A percentile compares a stretch with the other conserved stretches of the same genome.
These are phyloP conservation scores for Acronicta psi DNA, from an alignment of 2,888 invertebrate species.

Conservation along the genomic window DNA sequence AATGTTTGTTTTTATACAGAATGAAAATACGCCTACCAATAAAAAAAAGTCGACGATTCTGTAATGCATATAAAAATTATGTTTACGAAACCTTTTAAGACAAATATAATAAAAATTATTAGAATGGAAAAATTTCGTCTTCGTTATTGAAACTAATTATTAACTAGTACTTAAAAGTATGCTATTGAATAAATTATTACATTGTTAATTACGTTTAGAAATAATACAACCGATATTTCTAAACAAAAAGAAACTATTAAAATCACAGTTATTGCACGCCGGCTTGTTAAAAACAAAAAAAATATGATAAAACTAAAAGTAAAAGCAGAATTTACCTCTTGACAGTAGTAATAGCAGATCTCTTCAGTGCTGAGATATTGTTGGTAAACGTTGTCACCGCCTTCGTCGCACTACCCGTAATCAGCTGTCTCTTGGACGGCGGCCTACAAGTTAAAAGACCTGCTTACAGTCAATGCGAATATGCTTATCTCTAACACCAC, in stretches of 20 bases:
- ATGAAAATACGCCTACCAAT: constrained; percentile 27
- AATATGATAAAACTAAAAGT: neutral
- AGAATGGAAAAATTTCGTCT: constrained; percentile 10
- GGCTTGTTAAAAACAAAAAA: neutral
- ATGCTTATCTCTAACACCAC: constrained; percentile 25
- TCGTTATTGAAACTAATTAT: constrained; percentile 12
- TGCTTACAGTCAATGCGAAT: constrained; percentile 62
- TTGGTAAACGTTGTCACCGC: constrained; percentile 70
- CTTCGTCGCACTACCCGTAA: constrained; percentile 81
- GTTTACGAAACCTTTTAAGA: constrained; percentile 12
- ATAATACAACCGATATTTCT: no score
- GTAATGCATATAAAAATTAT: neutral
- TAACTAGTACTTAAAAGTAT: no score
- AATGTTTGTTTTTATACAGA: constrained; percentile 12
- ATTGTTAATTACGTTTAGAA: no score
- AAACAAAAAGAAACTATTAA: no score
- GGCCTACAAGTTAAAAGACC: constrained; percentile 68
- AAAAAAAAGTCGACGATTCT: constrained; percentile 1
- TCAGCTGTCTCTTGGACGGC: constrained; percentile 78
- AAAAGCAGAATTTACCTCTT: constrained; percentile 72
- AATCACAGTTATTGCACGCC: no score
- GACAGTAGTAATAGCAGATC: constrained; percentile 81
- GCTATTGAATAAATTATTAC: no score
- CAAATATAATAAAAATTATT: constrained; percentile 8
- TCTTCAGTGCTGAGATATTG: constrained; percentile 79